Conservation (phyloP, 1,140 invertebrate species). For the Eumeta japonica region DNA sequence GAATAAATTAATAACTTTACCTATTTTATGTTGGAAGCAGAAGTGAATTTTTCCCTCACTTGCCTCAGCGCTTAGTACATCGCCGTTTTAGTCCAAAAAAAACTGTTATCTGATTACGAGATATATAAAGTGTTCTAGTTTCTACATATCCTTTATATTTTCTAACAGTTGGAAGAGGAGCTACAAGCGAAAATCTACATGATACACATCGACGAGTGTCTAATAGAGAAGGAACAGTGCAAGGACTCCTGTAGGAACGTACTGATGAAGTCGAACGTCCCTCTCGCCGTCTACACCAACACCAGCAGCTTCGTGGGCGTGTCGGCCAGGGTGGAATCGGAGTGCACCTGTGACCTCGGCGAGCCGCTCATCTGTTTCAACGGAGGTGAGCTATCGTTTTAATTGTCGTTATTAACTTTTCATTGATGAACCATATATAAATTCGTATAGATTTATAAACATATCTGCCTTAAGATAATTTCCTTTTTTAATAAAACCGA, state of each 20-base stretch:
- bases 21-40: no score
- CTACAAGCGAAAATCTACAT: constrained; percentile 74
- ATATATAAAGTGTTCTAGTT: no score
- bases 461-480: not conserved
- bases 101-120: no score
- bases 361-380: constrained; percentile 65
- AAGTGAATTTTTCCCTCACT: no score
- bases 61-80: no score
- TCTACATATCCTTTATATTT: constrained; percentile 5
- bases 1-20: no score
- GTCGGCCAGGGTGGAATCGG: constrained; percentile 72
- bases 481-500: no score
- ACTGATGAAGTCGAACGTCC: constrained; percentile 69
- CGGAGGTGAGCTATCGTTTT: constrained; percentile 58
- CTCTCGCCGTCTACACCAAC: constrained; percentile 83
- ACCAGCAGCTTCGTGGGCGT: constrained; percentile 88
- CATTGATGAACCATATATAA: not conserved
- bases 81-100: no score
- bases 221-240: constrained; percentile 71
- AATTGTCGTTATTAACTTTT: not conserved
- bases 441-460: not conserved
- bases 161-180: constrained; percentile 63
- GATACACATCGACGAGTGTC: constrained; percentile 85
- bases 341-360: constrained; percentile 67
- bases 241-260: constrained; percentile 72